These are phyloP conservation scores for Morbakka virulenta DNA, from an alignment of 30 jellyfish, hydroid and myxozoan species.

Conservation along the genomic window DNA sequence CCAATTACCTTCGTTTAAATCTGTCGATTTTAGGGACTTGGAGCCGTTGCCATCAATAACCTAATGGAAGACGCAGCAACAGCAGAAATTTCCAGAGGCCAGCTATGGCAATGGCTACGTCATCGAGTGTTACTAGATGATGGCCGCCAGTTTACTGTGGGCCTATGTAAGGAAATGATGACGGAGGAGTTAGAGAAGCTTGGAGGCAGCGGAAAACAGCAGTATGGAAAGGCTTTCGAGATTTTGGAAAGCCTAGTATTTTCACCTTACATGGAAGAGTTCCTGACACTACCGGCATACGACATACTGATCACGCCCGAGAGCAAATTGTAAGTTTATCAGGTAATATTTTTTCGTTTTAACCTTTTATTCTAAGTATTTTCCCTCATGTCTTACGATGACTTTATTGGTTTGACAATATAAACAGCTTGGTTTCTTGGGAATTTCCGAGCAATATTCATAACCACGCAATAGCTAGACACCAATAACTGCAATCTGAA, in stretches of 20 bases:
- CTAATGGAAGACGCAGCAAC: slow-evolving; percentile 99
- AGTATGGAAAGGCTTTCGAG: slow-evolving; percentile 49
- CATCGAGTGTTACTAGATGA: slow-evolving; percentile 57
- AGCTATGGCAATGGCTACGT: slow-evolving; percentile 90
- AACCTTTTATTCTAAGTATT: no score
- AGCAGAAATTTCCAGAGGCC: slow-evolving; percentile 94
- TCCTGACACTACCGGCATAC: slow-evolving; percentile 71
- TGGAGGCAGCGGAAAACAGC: slow-evolving; percentile 76
- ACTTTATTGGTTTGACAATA: no score
- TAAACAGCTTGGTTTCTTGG: no score
- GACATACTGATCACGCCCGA: slow-evolving; percentile 49
- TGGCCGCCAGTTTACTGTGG: slow-evolving; percentile 73
- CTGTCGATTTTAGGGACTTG: slow-evolving; percentile 96
- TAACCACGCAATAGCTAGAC: no score
- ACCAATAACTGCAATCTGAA: no score
- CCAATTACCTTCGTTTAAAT: no score
- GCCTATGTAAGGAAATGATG: slow-evolving; percentile 39
- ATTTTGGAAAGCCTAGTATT: slow-evolving; percentile 41
- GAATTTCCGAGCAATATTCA: no score
- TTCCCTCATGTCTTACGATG: no score
- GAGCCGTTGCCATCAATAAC: slow-evolving; percentile 96
- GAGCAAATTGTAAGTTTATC: slow-evolving; percentile 70
- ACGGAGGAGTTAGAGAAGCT: slow-evolving; percentile 79
- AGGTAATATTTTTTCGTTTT: no score
- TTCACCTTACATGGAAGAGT: slow-evolving; percentile 74